Base-by-base conservation (phyloP, 2,888 invertebrate species). In the Cyrtodaria siliqua region DNA sequence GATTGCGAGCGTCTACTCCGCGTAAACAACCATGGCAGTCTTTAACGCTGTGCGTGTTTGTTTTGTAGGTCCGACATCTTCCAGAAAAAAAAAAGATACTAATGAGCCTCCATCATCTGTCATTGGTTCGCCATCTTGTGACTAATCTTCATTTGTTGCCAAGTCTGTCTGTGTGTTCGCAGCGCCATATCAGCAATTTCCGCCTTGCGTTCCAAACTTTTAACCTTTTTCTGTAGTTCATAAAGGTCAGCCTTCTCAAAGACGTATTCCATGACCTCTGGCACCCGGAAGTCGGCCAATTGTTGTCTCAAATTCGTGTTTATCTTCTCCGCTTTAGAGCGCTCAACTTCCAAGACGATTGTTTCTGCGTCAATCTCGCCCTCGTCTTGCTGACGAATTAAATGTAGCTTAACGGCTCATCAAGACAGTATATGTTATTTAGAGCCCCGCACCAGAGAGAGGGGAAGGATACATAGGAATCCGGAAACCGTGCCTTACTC, bases 141-240 rank as follows among this genome's bases (percentile, higher is more conserved):
- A 26, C 83, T 85, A 20, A 84, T 78, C 57, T 87, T 82, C 68
- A 92, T 79, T 64, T 89, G 87, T 33, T 86, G 83, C 92, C 92
- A 92, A 2, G 90, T 90, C 75, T 92, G 92, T 68, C 90, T 80
- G 84, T 92, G 91, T 20, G 92, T 92, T 53, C 88, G 87, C 73
- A 93, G 76, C 14, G 92, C 92, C 92, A 93, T 92, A 83, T 92
- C 91, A 40, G 93, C 93, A 78, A 93, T 93, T 82, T 93, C 93
- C 14, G 93, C 92, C 83, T 93, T 93, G 57, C 93, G 84, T 70
- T 92, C 92, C 93, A 93, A 93, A 77, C 90, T 92, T 74, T 90
- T 90, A 33, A 92, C 91, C 73, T 92, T 92, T 85, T 93, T 93
- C 82, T 91, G 89, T 3, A 93, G 82, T 77, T 93, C 92, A 81